These are phyloP conservation scores for Galbula dea DNA, from an alignment of 2,113 vertebrate genomes.

Conservation along the genomic window DNA sequence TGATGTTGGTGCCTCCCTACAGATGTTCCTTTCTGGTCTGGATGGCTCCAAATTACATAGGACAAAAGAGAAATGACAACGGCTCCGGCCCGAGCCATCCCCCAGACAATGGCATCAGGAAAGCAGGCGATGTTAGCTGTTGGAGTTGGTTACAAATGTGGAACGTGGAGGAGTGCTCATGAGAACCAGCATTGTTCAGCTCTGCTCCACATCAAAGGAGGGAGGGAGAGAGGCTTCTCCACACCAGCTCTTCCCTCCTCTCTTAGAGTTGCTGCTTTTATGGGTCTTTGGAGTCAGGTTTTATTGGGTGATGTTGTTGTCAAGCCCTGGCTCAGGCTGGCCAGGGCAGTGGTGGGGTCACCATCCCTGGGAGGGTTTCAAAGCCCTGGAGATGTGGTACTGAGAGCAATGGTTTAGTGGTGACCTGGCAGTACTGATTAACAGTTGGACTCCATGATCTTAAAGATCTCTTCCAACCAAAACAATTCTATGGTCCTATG, in stretches of 20 bases:
- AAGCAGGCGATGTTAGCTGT: slow-evolving; percentile 65
- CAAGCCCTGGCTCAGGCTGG: no score
- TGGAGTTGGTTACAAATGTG: slow-evolving; percentile 78
- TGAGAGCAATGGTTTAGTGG: no score
- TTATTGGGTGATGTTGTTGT: slow-evolving; percentile 12
- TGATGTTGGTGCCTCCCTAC: no score
- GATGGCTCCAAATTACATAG: slow-evolving; percentile 69
- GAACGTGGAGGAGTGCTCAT: background rate
- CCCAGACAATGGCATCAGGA: slow-evolving; percentile 74
- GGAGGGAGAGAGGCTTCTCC: slow-evolving; percentile 38
- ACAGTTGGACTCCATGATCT: no score
- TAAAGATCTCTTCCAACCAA: no score
- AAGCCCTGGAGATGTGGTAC: no score
- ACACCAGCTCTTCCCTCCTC: slow-evolving; percentile 27
- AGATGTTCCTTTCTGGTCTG: slow-evolving; percentile 75
- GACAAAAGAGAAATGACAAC: slow-evolving; percentile 78
- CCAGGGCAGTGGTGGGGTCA: no score
- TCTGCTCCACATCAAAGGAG: slow-evolving; percentile 68
- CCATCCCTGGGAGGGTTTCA: no score
- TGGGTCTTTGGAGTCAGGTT: slow-evolving; percentile 31
- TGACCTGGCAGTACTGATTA: no score
- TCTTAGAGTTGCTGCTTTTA: slow-evolving; percentile 22
- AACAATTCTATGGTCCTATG: no score
- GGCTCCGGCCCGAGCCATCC: slow-evolving; percentile 55
- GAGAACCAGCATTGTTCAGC: slow-evolving; percentile 48